phyloP scores from a whole-genome alignment of 2,113 vertebrate genomes.

The Neopipo cinnamomea region DNA sequence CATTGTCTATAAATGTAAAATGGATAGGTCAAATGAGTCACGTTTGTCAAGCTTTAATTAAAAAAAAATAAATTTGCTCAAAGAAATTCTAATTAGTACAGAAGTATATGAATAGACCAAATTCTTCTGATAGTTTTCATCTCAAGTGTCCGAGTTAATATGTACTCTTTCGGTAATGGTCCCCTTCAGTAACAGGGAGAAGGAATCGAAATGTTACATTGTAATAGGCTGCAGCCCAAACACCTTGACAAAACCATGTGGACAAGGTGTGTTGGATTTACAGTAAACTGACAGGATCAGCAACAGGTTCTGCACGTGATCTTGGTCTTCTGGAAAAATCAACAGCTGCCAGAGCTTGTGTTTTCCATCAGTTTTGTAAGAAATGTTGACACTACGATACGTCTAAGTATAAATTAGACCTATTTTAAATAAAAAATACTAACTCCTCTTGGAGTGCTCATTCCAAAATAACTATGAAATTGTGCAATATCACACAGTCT shows the following conservation, averaged over 20 bases:
- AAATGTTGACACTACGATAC: background rate
- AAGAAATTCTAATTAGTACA: background rate
- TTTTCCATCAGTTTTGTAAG: background rate
- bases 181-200: background rate
- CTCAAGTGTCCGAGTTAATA: background rate
- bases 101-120: background rate
- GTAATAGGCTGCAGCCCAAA: background rate
- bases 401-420: background rate
- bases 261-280: background rate
- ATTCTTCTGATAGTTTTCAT: background rate
- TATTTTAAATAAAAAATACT: background rate
- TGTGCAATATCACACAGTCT: background rate
- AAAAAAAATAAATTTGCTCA: background rate
- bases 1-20: background rate
- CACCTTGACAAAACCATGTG: background rate
- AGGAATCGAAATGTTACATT: background rate
- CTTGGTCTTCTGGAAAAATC: background rate
- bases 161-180: background rate
- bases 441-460: background rate
- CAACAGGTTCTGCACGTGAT: background rate
- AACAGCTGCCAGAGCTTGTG: background rate
- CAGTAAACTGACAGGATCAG: constrained; percentile 13
- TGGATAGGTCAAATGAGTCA: background rate
- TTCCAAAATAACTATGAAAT: background rate
- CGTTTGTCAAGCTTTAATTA: background rate